Conservation (phyloP, 2,797 vertebrate genomes). For the Otus scops region DNA sequence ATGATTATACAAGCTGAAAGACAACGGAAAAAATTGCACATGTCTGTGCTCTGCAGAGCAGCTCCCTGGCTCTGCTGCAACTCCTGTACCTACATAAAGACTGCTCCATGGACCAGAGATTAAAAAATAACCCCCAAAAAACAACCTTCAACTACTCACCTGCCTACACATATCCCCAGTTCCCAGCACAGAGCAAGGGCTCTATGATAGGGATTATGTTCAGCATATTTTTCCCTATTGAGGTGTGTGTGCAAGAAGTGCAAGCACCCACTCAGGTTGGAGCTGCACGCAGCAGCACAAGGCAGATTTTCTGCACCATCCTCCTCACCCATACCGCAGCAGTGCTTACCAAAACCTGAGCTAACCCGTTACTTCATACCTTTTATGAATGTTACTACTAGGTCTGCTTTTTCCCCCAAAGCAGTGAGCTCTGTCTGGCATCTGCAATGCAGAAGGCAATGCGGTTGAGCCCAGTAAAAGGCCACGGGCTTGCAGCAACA, state of each 20-base stretch:
- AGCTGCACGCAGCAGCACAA: rapidly evolving
- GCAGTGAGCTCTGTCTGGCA: neutral
- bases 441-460: neutral
- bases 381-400: neutral
- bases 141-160: neutral
- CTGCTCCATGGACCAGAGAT: neutral
- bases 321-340: neutral
- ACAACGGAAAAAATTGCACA: neutral
- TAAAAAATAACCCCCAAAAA: neutral
- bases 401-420: neutral
- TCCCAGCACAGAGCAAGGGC: neutral
- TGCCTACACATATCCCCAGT: neutral
- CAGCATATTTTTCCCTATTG: neutral
- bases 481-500: neutral
- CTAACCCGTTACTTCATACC: neutral
- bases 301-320: neutral
- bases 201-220: neutral
- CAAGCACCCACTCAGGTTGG: neutral
- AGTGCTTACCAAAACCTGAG: neutral
- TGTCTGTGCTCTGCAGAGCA: neutral
- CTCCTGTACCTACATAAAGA: neutral
- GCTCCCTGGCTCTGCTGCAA: neutral
- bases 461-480: neutral
- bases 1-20: neutral
- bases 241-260: neutral